These are phyloP conservation scores for Ditylenchus weischeri DNA, from an alignment of 2,888 invertebrate genomes.

Conservation along the genomic window DNA sequence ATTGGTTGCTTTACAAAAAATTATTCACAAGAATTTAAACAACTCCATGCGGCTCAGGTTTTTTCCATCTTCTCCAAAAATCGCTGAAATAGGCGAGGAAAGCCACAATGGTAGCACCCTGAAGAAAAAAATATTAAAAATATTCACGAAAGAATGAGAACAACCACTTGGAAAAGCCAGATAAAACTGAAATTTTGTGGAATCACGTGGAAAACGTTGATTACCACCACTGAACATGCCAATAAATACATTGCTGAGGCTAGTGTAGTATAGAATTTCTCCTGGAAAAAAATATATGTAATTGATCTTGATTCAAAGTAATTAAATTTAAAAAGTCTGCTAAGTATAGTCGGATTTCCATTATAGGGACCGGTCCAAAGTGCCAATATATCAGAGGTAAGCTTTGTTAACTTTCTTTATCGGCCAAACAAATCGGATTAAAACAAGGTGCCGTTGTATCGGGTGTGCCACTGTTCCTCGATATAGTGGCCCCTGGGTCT, in stretches of 20 bases:
- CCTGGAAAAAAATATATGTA: slow-evolving; percentile 31
- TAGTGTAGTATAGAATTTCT: slow-evolving; percentile 39
- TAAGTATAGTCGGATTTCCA: no score
- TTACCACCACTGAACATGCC: slow-evolving; percentile 26
- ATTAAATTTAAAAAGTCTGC: no score
- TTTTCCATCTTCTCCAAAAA: slow-evolving; percentile 29
- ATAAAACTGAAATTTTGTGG: slow-evolving; percentile 14
- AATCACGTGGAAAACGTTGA: slow-evolving; percentile 17
- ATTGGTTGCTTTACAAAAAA: no score
- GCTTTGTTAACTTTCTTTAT: no score
- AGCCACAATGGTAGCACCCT: slow-evolving; percentile 35
- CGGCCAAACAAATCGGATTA: no score
- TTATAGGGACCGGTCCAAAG: neutral
- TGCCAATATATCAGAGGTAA: no score
- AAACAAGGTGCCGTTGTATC: no score
- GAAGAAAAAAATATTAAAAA: slow-evolving; percentile 19
- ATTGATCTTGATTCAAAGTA: no score
- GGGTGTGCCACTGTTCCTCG: no score
- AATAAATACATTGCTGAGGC: slow-evolving; percentile 36
- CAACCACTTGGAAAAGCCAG: slow-evolving; percentile 35
- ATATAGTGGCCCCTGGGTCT: no score
- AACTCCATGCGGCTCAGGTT: no score
- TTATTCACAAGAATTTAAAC: no score
- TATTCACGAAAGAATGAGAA: slow-evolving; percentile 4
- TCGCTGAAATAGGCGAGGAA: slow-evolving; percentile 35